These are phyloP conservation scores for Opisthocomus hoazin DNA, from an alignment of 2,113 vertebrate genomes.

Conservation along the genomic window DNA sequence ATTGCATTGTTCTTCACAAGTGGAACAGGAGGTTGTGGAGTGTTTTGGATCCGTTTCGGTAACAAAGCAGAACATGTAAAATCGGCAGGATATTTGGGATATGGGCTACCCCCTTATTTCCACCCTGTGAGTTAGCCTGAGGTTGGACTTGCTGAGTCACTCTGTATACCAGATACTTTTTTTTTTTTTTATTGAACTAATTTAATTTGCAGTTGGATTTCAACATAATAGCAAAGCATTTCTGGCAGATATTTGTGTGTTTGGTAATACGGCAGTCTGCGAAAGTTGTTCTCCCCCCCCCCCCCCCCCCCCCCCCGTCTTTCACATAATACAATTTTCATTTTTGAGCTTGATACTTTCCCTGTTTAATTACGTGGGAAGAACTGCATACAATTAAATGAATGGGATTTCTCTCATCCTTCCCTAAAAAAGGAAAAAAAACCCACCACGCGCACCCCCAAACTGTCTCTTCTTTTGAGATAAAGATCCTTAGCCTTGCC, in stretches of 20 bases:
- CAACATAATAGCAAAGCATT: background rate
- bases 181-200: background rate
- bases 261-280: background rate
- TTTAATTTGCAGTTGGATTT: constrained; percentile 18
- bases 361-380: background rate
- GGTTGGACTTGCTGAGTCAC: background rate
- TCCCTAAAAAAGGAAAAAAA: background rate
- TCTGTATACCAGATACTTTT: background rate
- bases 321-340: background rate
- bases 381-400: background rate
- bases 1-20: background rate
- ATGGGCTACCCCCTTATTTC: background rate
- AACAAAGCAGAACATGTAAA: background rate
- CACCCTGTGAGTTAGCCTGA: background rate
- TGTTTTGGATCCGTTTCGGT: background rate
- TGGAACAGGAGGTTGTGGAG: background rate
- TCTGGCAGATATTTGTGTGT: background rate
- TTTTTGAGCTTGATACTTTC: background rate
- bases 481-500: background rate
- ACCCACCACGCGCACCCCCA: rapidly evolving
- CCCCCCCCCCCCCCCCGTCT: background rate
- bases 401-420: background rate
- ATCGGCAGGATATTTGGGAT: background rate
- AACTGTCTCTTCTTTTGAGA: background rate
- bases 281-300: background rate